Percentiles rank a stretch among this genome's conserved stretches.
phyloP scores from a whole-genome alignment of 2,113 vertebrate genomes.

The Hepsetus odoe region DNA sequence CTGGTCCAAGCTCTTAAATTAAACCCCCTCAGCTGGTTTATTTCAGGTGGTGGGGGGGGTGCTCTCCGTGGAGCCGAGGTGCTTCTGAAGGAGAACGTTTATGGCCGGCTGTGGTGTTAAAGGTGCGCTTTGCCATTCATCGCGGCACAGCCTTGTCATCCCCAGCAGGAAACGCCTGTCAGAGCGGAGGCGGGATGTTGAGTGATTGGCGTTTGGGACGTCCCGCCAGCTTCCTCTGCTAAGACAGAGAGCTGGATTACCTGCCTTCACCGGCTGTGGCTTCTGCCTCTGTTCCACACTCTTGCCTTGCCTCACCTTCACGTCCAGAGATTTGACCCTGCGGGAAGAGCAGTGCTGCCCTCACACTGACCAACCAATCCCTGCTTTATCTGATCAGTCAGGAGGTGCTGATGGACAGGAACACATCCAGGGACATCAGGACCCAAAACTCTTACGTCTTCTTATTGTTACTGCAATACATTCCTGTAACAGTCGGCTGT shows the following conservation, averaged over 20 bases:
- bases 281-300: not conserved
- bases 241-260: conserved; percentile 21
- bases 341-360: too few relatives aligned
- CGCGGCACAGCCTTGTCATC: conserved; percentile 37
- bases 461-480: too few relatives aligned
- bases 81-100: conserved; percentile 11
- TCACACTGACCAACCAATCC: too few relatives aligned
- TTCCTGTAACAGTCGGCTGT: too few relatives aligned
- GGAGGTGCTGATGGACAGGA: too few relatives aligned
- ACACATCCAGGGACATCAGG: too few relatives aligned
- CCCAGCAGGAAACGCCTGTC: conserved; percentile 52
- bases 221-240: conserved; percentile 42
- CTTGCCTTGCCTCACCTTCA: not conserved
- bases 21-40: too few relatives aligned
- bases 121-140: conserved; percentile 40
- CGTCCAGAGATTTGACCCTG: too few relatives aligned
- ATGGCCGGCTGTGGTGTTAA: not conserved
- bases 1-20: too few relatives aligned
- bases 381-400: too few relatives aligned
- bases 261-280: not conserved
- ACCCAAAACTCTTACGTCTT: too few relatives aligned
- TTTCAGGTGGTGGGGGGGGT: too few relatives aligned
- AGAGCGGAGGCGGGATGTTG: conserved; percentile 48
- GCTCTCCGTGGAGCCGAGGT: not conserved
- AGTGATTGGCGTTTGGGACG: conserved; percentile 49